A percentile compares a stretch with the other conserved stretches of the same genome.
phyloP scores from a whole-genome alignment of 1,140 invertebrate species.

The Saxidomus purpurata region DNA sequence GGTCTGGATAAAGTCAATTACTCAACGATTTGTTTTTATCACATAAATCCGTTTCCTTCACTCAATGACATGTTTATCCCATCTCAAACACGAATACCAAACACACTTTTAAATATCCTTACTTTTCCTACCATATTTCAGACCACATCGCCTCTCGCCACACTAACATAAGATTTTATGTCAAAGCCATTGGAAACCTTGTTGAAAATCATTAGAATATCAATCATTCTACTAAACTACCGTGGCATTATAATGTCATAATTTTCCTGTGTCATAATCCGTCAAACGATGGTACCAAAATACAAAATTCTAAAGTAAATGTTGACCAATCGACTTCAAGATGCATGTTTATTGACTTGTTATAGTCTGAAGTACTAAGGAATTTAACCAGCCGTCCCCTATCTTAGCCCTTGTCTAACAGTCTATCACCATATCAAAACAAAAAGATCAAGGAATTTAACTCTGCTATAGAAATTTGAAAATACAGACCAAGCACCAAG shows the following conservation, averaged over 20 bases:
- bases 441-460: neutral
- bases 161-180: constrained; percentile 2
- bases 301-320: constrained; percentile 7
- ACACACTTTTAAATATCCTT: neutral
- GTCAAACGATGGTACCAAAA: neutral
- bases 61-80: constrained; percentile 44
- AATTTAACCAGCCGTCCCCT: neutral
- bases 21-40: constrained; percentile 35
- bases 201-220: constrained; percentile 11
- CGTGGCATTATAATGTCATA: constrained; percentile 12
- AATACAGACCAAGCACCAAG: no score
- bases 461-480: no score
- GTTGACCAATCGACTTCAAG: constrained; percentile 10
- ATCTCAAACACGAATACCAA: constrained; percentile 48
- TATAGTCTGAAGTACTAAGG: neutral
- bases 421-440: neutral
- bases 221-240: neutral
- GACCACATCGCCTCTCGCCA: neutral
- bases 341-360: constrained; percentile 9
- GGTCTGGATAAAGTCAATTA: constrained; percentile 29
- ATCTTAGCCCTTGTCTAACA: neutral
- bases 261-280: neutral
- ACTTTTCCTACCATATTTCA: neutral
- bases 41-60: neutral
- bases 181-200: neutral